Conservation (phyloP, 2,888 invertebrate species). For the Eubasilissa splendida region DNA sequence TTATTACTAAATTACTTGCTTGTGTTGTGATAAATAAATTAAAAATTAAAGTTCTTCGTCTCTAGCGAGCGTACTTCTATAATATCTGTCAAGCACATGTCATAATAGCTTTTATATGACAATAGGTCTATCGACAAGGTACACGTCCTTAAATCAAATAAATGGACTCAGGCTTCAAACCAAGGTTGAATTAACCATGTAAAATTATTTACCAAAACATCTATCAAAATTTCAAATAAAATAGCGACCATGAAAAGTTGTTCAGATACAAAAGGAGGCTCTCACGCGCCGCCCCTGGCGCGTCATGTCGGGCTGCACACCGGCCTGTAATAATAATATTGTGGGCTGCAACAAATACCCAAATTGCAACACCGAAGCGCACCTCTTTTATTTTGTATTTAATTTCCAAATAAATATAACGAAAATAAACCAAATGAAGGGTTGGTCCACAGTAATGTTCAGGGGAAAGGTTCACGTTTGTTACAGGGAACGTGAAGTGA, state of each 20-base stretch:
- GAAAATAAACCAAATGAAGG: constrained; percentile 21
- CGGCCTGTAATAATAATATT: constrained; percentile 49
- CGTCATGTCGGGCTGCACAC: constrained; percentile 16
- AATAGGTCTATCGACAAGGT: too few relatives aligned
- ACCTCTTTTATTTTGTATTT: constrained; percentile 51
- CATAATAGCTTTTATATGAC: too few relatives aligned
- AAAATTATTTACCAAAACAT: neutral
- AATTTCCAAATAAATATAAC: constrained; percentile 52
- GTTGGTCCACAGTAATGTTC: neutral
- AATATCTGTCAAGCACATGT: too few relatives aligned
- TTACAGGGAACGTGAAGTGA: neutral
- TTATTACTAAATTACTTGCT: too few relatives aligned
- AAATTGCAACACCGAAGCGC: constrained; percentile 52
- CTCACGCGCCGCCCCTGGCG: constrained; percentile 27
- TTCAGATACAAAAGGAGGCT: neutral
- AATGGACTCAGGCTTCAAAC: too few relatives aligned
- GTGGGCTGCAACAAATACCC: constrained; percentile 53
- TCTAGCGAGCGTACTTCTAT: too few relatives aligned
- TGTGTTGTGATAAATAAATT: too few relatives aligned
- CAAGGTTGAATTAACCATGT: neutral
- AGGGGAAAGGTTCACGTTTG: constrained; percentile 7
- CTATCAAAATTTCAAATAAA: neutral
- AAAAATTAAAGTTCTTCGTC: too few relatives aligned
- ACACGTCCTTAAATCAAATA: too few relatives aligned
- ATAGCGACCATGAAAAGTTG: too few relatives aligned